Evolutionary conservation across 2,113 vertebrate genomes (phyloP).

Genomic region (Austrofundulus limnaeus): DNA sequence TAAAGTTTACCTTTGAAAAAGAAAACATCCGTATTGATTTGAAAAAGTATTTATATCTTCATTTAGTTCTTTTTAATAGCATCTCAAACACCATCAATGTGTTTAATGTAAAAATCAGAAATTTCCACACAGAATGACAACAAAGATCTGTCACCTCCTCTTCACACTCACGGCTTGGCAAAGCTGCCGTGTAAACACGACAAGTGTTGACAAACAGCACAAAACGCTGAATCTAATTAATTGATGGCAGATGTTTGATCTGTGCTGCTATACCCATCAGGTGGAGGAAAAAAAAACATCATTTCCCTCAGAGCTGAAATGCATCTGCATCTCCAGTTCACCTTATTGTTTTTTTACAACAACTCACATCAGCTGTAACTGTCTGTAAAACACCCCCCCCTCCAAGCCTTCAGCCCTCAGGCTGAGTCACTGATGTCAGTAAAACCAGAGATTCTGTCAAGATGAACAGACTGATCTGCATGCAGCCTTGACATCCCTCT

Average conservation of each 20-base stretch:
- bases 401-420: neutral
- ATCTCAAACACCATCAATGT: neutral
- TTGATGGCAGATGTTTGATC: neutral
- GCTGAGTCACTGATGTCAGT: neutral
- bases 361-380: neutral
- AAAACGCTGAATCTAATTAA: neutral
- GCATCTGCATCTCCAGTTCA: constrained; percentile 3
- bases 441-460: neutral
- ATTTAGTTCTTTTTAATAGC: no score
- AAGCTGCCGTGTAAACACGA: neutral
- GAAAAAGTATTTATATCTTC: no score
- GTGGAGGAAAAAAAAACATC: neutral
- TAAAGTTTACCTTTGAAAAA: no score
- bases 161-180: no score
- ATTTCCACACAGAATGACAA: no score
- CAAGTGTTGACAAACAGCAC: neutral
- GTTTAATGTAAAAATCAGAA: neutral
- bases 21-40: neutral
- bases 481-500: neutral
- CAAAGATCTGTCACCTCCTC: neutral
- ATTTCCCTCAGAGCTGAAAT: neutral
- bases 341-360: constrained; percentile 5
- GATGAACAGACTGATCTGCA: neutral
- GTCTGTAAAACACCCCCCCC: neutral
- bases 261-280: neutral